Evolutionary conservation across 2,797 vertebrate species (phyloP).

Genomic region (Dipus sagitta): DNA sequence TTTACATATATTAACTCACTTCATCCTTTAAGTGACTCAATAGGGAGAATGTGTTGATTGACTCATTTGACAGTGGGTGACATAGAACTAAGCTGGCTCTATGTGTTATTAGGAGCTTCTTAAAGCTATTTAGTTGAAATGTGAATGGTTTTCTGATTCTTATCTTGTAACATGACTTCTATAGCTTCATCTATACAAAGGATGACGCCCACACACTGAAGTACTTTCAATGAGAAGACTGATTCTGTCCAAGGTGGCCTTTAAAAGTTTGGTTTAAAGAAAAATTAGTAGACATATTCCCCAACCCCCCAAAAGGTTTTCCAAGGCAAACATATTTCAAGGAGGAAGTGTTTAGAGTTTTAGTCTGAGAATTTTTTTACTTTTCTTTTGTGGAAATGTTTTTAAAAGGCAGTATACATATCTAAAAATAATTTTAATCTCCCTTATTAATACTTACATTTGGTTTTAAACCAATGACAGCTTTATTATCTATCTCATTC

Average conservation of each 20-base stretch:
- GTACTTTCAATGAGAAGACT: not conserved
- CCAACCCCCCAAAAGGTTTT: not conserved
- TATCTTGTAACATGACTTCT: slow-evolving; percentile 35
- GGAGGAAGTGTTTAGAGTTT: not conserved
- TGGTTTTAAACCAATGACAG: slow-evolving; percentile 52
- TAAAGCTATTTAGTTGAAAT: slow-evolving; percentile 41
- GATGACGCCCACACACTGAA: not conserved
- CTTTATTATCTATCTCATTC: slow-evolving; percentile 14
- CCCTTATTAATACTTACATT: not conserved
- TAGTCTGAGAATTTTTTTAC: not conserved
- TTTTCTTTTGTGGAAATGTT: slow-evolving; percentile 8
- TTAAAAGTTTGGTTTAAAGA: slow-evolving; percentile 56
- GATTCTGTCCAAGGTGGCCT: slow-evolving; percentile 20
- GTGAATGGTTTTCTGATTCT: slow-evolving; percentile 16
- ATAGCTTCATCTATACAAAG: not conserved
- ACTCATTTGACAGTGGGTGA: not conserved
- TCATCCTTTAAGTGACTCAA: slow-evolving; percentile 33
- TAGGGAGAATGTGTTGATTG: not conserved
- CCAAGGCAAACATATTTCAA: slow-evolving; percentile 35
- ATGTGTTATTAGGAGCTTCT: not conserved
- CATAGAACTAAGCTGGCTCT: not conserved
- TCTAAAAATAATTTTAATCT: slow-evolving; percentile 13
- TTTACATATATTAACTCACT: slow-evolving; percentile 46
- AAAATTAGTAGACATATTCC: slow-evolving; percentile 17
- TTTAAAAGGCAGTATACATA: slow-evolving; percentile 14